A percentile compares a stretch with the other conserved stretches of the same genome.
phyloP scores from a whole-genome alignment of 2,797 vertebrate species.

The Cynopterus sphinx region DNA sequence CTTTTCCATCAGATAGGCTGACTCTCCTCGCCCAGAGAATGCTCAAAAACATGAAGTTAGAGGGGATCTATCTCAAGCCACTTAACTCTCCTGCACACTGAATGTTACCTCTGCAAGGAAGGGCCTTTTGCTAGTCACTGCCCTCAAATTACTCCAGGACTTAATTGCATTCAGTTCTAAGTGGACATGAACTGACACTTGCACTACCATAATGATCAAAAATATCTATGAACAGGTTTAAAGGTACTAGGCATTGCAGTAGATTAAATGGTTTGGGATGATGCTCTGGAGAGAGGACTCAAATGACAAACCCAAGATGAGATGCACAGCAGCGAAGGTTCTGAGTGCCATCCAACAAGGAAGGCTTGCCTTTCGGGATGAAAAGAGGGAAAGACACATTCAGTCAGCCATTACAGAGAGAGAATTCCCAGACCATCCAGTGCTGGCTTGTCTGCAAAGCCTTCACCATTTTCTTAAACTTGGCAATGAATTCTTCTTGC shows the following conservation, averaged over 20 bases:
- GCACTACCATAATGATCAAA: constrained; percentile 60
- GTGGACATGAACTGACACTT: constrained; percentile 75
- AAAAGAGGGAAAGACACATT: background rate
- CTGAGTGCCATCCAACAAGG: constrained; percentile 52
- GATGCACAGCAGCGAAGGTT: constrained; percentile 38
- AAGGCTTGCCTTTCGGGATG: constrained; percentile 67
- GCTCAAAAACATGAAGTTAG: background rate
- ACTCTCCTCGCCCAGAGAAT: constrained; percentile 30
- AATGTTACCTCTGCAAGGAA: constrained; percentile 35
- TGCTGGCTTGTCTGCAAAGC: background rate
- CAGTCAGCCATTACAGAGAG: fast-evolving
- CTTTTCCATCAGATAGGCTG: background rate
- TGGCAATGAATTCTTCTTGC: background rate
- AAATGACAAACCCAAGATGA: constrained; percentile 66
- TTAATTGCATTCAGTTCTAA: constrained; percentile 77
- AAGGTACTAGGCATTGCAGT: constrained; percentile 72
- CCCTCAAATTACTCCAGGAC: constrained; percentile 57
- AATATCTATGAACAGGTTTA: constrained; percentile 66
- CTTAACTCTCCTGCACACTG: fast-evolving
- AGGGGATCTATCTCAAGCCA: background rate
- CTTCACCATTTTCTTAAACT: background rate
- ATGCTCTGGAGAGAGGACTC: constrained; percentile 66
- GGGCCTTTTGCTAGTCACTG: background rate
- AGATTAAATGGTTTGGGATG: constrained; percentile 58
- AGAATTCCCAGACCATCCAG: background rate